Evolutionary conservation across 2,113 vertebrate species (phyloP).

Genomic region (Atherinomorus stipes): DNA sequence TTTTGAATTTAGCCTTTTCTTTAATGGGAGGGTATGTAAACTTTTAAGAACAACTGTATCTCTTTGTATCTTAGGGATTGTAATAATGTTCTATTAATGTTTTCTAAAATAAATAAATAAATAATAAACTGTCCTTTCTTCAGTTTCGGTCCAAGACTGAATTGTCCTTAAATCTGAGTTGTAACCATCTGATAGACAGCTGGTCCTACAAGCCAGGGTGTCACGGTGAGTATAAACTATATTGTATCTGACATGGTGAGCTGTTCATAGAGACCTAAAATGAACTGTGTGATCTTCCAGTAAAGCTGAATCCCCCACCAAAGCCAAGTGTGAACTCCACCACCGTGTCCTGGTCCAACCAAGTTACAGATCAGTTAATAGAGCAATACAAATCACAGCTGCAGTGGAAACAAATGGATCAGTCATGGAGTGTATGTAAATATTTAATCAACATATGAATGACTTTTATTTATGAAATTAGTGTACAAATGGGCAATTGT

Average conservation of each 20-base stretch:
- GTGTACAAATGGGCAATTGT: too few species aligned
- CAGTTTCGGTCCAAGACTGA: fast-evolving
- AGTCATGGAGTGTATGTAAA: conserved; percentile 62
- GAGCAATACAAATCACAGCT: fast-evolving
- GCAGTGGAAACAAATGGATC: conserved; percentile 51
- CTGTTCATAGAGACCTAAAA: neutral
- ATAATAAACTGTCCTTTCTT: neutral
- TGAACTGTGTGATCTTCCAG: conserved; percentile 47
- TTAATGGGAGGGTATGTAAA: too few species aligned
- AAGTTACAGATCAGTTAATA: fast-evolving
- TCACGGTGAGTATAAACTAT: conserved; percentile 52
- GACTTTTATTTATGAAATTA: too few species aligned
- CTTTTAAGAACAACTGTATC: too few species aligned
- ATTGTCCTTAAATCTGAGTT: neutral
- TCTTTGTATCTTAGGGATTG: neutral
- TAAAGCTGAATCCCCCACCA: conserved; percentile 56
- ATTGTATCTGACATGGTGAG: neutral
- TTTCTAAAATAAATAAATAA: neutral
- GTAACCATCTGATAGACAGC: fast-evolving
- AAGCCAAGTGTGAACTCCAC: conserved; percentile 26
- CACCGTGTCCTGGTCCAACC: conserved; percentile 19
- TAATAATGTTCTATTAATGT: too few species aligned
- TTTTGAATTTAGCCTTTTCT: too few species aligned
- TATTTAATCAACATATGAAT: neutral
- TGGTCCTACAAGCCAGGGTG: neutral